phyloP scores from a whole-genome alignment of 2,797 vertebrate genomes.

The Petrocephalus sullivani region DNA sequence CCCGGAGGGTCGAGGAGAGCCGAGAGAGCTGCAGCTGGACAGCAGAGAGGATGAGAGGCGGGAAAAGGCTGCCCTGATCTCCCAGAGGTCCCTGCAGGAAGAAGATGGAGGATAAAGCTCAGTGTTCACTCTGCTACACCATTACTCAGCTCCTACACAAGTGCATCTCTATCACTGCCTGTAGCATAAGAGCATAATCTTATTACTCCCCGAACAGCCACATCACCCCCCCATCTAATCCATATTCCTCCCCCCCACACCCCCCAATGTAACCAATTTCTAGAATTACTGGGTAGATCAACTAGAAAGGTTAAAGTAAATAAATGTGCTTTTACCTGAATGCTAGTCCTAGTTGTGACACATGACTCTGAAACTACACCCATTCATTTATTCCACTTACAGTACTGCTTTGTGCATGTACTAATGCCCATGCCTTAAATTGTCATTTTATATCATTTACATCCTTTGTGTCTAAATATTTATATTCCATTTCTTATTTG shows the following conservation, averaged over 20 bases:
- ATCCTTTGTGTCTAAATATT: no score
- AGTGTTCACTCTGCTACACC: not conserved
- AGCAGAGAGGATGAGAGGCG: constrained; percentile 72
- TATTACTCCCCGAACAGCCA: not conserved
- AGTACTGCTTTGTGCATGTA: no score
- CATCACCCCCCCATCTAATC: not conserved
- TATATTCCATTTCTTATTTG: no score
- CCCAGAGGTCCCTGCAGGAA: constrained; percentile 71
- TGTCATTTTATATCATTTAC: no score
- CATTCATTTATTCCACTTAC: no score
- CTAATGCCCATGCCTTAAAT: no score
- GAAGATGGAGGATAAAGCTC: constrained; percentile 11
- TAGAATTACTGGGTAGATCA: not conserved
- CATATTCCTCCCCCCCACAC: not conserved
- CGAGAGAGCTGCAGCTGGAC: constrained; percentile 59
- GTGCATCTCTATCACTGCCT: not conserved
- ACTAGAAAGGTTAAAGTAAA: not conserved
- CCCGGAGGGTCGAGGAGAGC: constrained; percentile 39
- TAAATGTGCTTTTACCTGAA: not conserved
- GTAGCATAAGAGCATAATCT: not conserved
- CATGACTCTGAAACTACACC: no score
- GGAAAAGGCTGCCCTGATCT: constrained; percentile 73
- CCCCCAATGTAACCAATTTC: not conserved
- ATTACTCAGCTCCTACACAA: not conserved
- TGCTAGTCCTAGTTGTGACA: no score